Percentiles rank a stretch among this genome's conserved stretches.
phyloP scores from a whole-genome alignment of 2,113 vertebrate genomes.

The Pardalotus punctatus region DNA sequence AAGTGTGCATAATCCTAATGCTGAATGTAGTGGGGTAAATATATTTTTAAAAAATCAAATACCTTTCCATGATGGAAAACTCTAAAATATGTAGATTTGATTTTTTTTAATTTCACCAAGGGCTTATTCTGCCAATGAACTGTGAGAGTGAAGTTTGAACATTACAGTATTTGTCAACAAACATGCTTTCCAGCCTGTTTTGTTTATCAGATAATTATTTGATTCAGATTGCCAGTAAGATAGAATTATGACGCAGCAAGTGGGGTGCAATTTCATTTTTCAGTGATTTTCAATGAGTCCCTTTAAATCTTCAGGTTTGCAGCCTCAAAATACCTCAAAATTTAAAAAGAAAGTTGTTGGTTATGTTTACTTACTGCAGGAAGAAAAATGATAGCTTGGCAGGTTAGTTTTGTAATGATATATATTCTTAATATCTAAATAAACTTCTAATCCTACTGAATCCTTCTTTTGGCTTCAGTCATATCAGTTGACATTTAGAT shows the following conservation, averaged over 20 bases:
- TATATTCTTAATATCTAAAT: neutral
- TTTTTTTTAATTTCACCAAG: neutral
- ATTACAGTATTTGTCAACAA: neutral
- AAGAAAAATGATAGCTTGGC: neutral
- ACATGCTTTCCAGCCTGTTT: neutral
- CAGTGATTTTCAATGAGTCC: neutral
- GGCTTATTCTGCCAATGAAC: neutral
- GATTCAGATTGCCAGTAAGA: neutral
- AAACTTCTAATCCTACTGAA: slow-evolving; percentile 13
- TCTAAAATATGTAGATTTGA: neutral
- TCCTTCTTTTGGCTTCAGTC: neutral
- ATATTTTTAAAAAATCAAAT: neutral
- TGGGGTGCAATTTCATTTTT: neutral
- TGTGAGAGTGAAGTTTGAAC: neutral
- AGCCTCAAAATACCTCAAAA: neutral
- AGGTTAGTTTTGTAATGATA: neutral
- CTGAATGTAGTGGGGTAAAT: neutral
- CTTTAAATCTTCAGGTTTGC: neutral
- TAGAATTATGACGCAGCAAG: neutral
- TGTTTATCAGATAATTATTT: neutral
- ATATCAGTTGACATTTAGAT: slow-evolving; percentile 22
- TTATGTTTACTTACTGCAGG: neutral
- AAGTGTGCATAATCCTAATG: neutral
- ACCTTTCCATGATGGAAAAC: neutral
- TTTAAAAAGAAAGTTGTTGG: neutral